Base-by-base conservation (phyloP, 2,888 invertebrate genomes). In the Spatulosminthurus flaviceps region DNA sequence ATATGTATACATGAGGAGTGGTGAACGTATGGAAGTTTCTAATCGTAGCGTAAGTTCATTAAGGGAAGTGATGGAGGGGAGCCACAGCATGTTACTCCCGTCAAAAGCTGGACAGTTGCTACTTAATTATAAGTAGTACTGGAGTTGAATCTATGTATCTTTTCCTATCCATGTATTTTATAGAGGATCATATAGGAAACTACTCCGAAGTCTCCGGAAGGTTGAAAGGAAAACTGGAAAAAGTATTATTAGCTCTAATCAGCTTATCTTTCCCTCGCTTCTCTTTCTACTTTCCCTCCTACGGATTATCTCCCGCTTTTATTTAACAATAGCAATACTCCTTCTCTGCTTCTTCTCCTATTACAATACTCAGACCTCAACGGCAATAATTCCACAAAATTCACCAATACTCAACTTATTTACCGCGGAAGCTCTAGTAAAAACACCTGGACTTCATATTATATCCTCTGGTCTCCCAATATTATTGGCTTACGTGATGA, bases 1-100 rank as follows among this genome's bases (percentile, higher is more conserved):
- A 19, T 11, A 16, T 51, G 16, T 2, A 51, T 16, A 9, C 51
- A 16, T 51, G 16, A 19, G 51, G 16, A 51, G 16, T 19, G 5
- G n/a, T 51, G n/a, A n/a, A n/a, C n/a, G n/a, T n/a, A n/a, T n/a
- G n/a, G n/a, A n/a, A 51, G 4, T 51, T 51, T 19, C 16, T 51
- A 51, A 51, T 51, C 51, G 51, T 34, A 51, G 5, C n/a, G 51
- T 51, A 51, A 51, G 51, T 51, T 51, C 51, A 51, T 51, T 51
- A 51, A 51, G 51, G 51, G n/a, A 51, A 51, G 51, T 51, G 51
- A 51, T 51, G 51, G 51, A 51, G 51, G 51, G 51, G 51, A 51
- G 51, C 51, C 51, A 19, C 51, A 51, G 19, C 16, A 51, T 51
- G n/a, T 4, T 7, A 34, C 34, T 34, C 9, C 34, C 34, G 5